Conservation (phyloP, 2,797 vertebrate species). For the Enteromius radiatus region DNA sequence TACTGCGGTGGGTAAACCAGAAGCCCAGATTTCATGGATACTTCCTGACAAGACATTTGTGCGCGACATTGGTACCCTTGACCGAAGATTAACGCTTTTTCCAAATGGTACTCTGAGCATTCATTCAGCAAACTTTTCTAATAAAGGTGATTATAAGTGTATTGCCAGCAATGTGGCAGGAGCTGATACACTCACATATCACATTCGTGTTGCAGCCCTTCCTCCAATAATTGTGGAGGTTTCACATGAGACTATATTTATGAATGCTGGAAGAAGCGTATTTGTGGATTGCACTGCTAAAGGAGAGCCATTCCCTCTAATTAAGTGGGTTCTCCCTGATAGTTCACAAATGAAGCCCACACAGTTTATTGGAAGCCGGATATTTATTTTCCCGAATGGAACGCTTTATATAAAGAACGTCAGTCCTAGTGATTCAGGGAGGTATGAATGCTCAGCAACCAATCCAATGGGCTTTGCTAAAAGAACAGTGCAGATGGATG, state of each 20-base stretch:
- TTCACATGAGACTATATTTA: slow-evolving; percentile 66
- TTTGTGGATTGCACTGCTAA: slow-evolving; percentile 79
- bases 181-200: slow-evolving; percentile 80
- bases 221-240: slow-evolving; percentile 78
- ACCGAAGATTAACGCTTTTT: slow-evolving; percentile 69
- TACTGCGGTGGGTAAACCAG: slow-evolving; percentile 76
- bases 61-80: slow-evolving; percentile 64
- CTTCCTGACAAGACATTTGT: slow-evolving; percentile 80
- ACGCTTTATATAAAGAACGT: slow-evolving; percentile 76
- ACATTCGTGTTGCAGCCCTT: slow-evolving; percentile 77
- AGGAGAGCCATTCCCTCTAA: slow-evolving; percentile 75
- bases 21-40: slow-evolving; percentile 82
- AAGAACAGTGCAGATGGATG: slow-evolving; percentile 73
- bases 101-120: slow-evolving; percentile 80
- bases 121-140: slow-evolving; percentile 75
- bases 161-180: slow-evolving; percentile 84
- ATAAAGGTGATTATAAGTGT: slow-evolving; percentile 82
- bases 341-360: slow-evolving; percentile 77
- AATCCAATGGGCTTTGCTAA: slow-evolving; percentile 77
- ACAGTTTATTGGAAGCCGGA: slow-evolving; percentile 75
- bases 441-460: slow-evolving; percentile 78
- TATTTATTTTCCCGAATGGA: slow-evolving; percentile 83
- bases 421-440: slow-evolving; percentile 72
- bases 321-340: slow-evolving; percentile 78
- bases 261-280: slow-evolving; percentile 73